Base-by-base conservation (phyloP, 2,888 invertebrate genomes). In the Zaprionus obscuricornis region DNA sequence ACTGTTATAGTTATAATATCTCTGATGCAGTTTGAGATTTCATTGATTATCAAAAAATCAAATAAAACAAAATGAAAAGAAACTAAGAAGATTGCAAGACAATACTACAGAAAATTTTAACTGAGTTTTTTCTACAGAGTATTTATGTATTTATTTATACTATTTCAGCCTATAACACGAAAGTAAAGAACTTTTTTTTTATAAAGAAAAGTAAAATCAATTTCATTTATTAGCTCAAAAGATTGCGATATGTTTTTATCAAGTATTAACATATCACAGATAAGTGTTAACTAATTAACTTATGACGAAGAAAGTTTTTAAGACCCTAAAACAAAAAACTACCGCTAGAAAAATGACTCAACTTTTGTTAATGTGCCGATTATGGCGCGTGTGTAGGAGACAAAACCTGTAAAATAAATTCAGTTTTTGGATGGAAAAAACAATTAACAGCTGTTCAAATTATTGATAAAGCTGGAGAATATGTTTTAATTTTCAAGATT, bases 401-500 rank as follows among this genome's bases (percentile, higher is more conserved):
- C 3, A 18, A 24, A 33, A 46, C 34, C 14, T 16, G 17, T 54
- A 58, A 54, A 42, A 34, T 33, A 54, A 68, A 46, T 34, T 39
- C 13, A 29, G 16, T 45, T 26, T 37, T 18, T 37, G 8, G 51
- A 7, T 17, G 42, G 17, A 60, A 52, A 22, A 51, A 62, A 56
- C 29, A 57, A 40, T 27, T 3, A 83, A 75, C 83, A 78, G 75
- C 79, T 75, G 79, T 83, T 10, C 36, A 67, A 72, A 66, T 24
- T 11, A 37, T 2, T 36, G 33, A 52, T 74, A 63, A 68, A 42
- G 37, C 37, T 54, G 45, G 58, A 54, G 45, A 31, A 42, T 46
- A 24, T 10, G 27, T 27, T 29, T 43, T 14, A 42, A 31, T 26
- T n/a, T 65, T n/a, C n/a, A n/a, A n/a, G n/a, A 6, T 45, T 43